Conservation (phyloP, 2,888 invertebrate species). For the Cremastinae sp. region DNA sequence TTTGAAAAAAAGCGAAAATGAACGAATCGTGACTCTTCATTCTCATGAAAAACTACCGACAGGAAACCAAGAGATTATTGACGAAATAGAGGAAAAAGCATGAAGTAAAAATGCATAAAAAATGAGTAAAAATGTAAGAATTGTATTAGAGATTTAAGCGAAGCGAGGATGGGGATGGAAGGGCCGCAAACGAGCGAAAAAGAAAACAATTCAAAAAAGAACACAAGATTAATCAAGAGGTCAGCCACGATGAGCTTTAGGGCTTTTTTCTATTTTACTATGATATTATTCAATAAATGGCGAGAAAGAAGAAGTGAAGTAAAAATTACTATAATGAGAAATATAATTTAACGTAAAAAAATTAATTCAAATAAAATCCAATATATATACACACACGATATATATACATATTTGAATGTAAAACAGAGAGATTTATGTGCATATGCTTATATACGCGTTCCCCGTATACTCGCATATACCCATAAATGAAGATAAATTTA, state of each 20-base stretch:
- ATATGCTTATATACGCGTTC: too few species aligned
- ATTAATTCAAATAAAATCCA: too few species aligned
- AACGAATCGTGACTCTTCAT: background rate
- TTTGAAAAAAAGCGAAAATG: conserved; percentile 18
- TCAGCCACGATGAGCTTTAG: conserved; percentile 56
- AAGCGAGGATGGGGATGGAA: conserved; percentile 57
- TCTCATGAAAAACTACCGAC: background rate
- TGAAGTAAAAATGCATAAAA: conserved; percentile 22
- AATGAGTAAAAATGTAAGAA: conserved; percentile 35
- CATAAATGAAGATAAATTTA: conserved; percentile 44
- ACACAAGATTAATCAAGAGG: conserved; percentile 33
- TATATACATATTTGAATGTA: conserved; percentile 24
- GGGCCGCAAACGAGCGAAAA: conserved; percentile 36
- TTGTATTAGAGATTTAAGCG: conserved; percentile 44
- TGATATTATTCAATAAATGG: conserved; percentile 67
- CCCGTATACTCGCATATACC: conserved; percentile 60
- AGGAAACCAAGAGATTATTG: background rate
- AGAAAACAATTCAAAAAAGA: conserved; percentile 9
- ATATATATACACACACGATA: conserved; percentile 36
- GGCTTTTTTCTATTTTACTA: conserved; percentile 76
- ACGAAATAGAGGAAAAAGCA: conserved; percentile 25
- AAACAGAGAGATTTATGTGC: conserved; percentile 2
- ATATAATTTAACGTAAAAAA: conserved; percentile 29
- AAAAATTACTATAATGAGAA: conserved; percentile 43
- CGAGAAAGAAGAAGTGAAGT: conserved; percentile 38